A percentile compares a stretch with the other conserved stretches of the same genome.
Conservation (phyloP, 2,888 invertebrate species). For the Lysandra coridon region DNA sequence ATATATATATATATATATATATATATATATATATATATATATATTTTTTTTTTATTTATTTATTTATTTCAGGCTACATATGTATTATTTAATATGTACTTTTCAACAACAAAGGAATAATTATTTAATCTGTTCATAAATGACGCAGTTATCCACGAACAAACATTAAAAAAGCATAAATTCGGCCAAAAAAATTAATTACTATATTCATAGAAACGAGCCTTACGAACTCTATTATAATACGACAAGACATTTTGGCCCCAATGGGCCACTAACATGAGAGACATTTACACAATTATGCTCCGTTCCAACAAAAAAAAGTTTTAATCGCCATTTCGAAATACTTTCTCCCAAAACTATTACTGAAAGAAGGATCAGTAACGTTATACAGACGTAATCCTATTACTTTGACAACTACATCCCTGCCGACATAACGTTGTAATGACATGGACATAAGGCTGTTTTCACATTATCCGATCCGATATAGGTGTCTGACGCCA, state of each 20-base stretch:
- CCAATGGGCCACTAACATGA: slow-evolving; percentile 35
- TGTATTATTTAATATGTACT: too few relatives aligned
- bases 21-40: too few relatives aligned
- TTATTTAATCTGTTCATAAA: too few relatives aligned
- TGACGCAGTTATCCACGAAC: too few relatives aligned
- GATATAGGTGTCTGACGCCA: too few relatives aligned
- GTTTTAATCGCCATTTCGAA: neutral
- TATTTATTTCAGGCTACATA: too few relatives aligned
- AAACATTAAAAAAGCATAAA: too few relatives aligned
- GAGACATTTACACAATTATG: neutral
- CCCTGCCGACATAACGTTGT: slow-evolving; percentile 7
- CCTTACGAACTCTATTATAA: neutral
- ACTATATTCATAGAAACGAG: neutral
- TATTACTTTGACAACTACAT: slow-evolving; percentile 19
- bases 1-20: too few relatives aligned
- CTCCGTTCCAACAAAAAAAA: neutral
- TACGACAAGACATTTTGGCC: slow-evolving; percentile 12
- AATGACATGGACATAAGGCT: neutral
- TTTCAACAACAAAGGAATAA: too few relatives aligned
- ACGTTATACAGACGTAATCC: slow-evolving; percentile 21
- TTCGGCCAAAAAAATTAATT: too few relatives aligned
- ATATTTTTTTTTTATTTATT: too few relatives aligned
- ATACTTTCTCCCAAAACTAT: slow-evolving; percentile 8
- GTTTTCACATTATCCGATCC: too few relatives aligned
- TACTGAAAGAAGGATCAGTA: neutral